Percentiles rank a stretch among this genome's conserved stretches.
These are phyloP conservation scores for Ophion ventricosus DNA, from an alignment of 2,888 invertebrate species.

Conservation along the genomic window DNA sequence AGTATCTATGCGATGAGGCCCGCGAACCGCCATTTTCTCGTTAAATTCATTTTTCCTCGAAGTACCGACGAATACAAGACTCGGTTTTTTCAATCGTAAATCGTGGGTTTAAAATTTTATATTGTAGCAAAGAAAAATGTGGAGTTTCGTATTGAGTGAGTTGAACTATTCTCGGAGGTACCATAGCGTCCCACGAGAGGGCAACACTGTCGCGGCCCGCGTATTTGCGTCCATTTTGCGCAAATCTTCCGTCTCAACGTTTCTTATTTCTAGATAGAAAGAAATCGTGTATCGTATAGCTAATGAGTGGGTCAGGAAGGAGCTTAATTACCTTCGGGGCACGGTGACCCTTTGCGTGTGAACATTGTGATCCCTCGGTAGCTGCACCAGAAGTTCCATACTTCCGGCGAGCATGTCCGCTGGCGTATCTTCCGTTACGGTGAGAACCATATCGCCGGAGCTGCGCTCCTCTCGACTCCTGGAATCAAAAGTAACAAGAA, in stretches of 20 bases:
- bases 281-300: not conserved
- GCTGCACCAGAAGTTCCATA: constrained; percentile 88
- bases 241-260: not conserved
- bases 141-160: not conserved
- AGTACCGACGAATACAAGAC: not conserved
- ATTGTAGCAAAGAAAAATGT: not conserved
- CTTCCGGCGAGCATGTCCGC: constrained; percentile 89
- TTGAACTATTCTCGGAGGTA: not conserved
- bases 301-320: not conserved
- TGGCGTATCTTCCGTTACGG: constrained; percentile 88
- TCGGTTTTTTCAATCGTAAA: not conserved
- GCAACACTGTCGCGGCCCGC: not conserved
- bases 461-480: constrained; percentile 79
- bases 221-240: not conserved
- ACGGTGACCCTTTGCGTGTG: constrained; percentile 81
- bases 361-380: constrained; percentile 83
- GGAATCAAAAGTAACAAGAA: constrained; percentile 66
- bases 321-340: constrained; percentile 76
- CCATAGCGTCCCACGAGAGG: constrained; percentile 2
- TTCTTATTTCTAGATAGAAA: too few relatives aligned
- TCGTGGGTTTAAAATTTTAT: not conserved
- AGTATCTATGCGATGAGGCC: constrained; percentile 34
- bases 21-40: constrained; percentile 22
- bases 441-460: constrained; percentile 81
- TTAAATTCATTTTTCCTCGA: constrained; percentile 41